Conservation (phyloP, 2,797 vertebrate genomes). For the Sebastolobus altivelis region DNA sequence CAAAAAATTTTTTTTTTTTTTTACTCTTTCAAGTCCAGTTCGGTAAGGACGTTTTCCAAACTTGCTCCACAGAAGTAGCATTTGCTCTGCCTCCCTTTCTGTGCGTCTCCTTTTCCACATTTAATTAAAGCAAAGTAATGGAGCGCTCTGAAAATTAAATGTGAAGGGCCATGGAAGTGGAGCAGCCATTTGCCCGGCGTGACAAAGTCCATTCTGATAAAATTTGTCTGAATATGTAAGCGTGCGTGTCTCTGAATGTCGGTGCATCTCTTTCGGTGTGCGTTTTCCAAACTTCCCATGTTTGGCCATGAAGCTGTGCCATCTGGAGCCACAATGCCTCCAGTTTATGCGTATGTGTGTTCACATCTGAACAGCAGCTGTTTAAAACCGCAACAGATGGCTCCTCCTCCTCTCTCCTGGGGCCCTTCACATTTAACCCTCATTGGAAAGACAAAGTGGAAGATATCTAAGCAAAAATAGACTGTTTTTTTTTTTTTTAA, state of each 20-base stretch:
- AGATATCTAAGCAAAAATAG: not conserved
- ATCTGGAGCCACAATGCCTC: constrained; percentile 50
- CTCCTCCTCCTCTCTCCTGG: constrained; percentile 32
- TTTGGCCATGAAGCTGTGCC: constrained; percentile 42
- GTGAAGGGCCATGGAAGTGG: constrained; percentile 39
- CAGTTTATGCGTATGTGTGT: constrained; percentile 27
- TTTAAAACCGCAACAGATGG: constrained; percentile 58
- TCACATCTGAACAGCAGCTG: constrained; percentile 49
- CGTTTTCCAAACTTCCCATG: constrained; percentile 36
- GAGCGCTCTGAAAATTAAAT: constrained; percentile 31
- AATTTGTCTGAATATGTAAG: constrained; percentile 14
- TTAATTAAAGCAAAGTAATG: constrained; percentile 51
- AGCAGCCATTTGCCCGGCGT: constrained; percentile 14
- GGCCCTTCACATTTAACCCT: constrained; percentile 43
- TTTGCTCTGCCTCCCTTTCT: constrained; percentile 6
- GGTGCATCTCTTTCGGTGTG: constrained; percentile 4
- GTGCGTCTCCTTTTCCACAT: constrained; percentile 17
- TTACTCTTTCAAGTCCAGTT: not conserved
- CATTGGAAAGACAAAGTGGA: not conserved
- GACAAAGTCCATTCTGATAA: constrained; percentile 35
- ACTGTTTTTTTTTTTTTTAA: not conserved
- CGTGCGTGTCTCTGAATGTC: not conserved
- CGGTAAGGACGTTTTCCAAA: constrained; percentile 5
- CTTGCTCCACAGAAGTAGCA: not conserved
- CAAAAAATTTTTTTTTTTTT: not conserved